A percentile compares a stretch with the other conserved stretches of the same genome.
Evolutionary conservation across 1,140 invertebrate genomes (phyloP).

Genomic region (Megathymus violae): DNA sequence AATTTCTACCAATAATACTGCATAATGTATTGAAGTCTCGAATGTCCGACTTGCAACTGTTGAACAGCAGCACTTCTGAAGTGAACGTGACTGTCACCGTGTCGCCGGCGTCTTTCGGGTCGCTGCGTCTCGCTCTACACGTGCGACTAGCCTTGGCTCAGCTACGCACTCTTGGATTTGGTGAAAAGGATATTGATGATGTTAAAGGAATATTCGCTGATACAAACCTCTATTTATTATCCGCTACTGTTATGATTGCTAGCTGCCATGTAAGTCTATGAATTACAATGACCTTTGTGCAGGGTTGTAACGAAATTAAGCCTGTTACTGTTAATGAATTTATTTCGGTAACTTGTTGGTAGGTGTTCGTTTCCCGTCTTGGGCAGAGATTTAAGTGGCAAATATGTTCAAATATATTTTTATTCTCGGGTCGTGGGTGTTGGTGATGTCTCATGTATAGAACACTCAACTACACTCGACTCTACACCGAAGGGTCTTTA

Average conservation of each 20-base stretch:
- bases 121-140: slow-evolving; percentile 90
- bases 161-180: slow-evolving; percentile 92
- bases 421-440: no score
- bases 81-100: slow-evolving; percentile 85
- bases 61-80: slow-evolving; percentile 84
- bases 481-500: no score
- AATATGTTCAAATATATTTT: no score
- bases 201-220: slow-evolving; percentile 98
- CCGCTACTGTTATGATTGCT: slow-evolving; percentile 95
- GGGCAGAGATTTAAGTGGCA: no score
- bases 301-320: no score
- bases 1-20: slow-evolving; percentile 93
- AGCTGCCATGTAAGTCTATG: slow-evolving; percentile 96
- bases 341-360: no score
- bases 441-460: no score
- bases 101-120: slow-evolving; percentile 87
- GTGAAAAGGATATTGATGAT: slow-evolving; percentile 97
- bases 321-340: no score
- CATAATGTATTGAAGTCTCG: slow-evolving; percentile 93
- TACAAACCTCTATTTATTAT: slow-evolving; percentile 97
- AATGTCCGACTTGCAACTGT: slow-evolving; percentile 88
- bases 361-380: no score
- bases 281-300: no score
- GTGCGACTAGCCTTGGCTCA: slow-evolving; percentile 91
- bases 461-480: no score